These are phyloP conservation scores for Eriosoma lanigerum DNA, from an alignment of 1,140 invertebrate species.

Conservation along the genomic window DNA sequence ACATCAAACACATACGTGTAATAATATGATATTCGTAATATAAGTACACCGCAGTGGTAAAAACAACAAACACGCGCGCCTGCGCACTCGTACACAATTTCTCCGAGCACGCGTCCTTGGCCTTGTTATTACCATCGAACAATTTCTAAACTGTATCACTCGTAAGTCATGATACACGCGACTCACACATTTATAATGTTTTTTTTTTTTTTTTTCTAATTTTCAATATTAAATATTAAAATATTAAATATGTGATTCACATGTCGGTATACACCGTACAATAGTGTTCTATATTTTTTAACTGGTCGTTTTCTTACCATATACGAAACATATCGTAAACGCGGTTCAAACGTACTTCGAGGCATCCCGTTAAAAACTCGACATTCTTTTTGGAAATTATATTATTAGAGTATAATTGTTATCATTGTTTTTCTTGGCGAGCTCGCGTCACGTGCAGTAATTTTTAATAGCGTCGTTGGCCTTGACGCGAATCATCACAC, in stretches of 20 bases:
- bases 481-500: not conserved
- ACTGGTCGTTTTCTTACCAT: not conserved
- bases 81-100: not conserved
- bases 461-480: conserved; percentile 29
- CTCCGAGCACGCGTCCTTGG: conserved; percentile 34
- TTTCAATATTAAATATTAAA: too few species aligned
- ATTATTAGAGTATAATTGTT: not conserved
- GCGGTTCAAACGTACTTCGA: not conserved
- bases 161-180: not conserved
- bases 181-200: too few species aligned
- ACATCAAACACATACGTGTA: too few species aligned
- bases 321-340: not conserved
- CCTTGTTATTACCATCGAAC: conserved; percentile 27
- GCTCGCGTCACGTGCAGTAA: not conserved
- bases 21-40: too few species aligned
- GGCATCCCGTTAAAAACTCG: conserved; percentile 14
- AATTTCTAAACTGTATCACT: conserved; percentile 17
- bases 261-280: too few species aligned
- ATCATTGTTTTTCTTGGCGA: not conserved
- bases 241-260: too few species aligned
- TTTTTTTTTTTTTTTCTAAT: too few species aligned
- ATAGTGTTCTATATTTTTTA: too few species aligned
- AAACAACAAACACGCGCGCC: not conserved
- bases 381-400: not conserved
- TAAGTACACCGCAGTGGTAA: not conserved